phyloP scores from a whole-genome alignment of 1,140 invertebrate species.

The Anoplophora glabripennis region DNA sequence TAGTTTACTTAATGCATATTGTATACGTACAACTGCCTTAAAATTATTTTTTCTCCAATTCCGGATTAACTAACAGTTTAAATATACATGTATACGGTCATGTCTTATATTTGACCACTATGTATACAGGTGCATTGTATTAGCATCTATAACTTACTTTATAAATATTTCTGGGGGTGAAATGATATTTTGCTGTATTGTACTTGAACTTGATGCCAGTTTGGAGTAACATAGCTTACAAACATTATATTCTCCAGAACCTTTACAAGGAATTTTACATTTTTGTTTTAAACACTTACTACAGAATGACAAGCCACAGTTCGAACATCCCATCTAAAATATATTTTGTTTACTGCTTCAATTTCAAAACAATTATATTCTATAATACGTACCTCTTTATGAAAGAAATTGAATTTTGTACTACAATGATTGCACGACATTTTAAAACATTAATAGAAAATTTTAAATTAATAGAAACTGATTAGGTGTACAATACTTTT shows the following conservation, averaged over 20 bases:
- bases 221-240: conserved; percentile 47
- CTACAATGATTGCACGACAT: conserved; percentile 55
- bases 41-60: too few relatives aligned
- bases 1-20: too few relatives aligned
- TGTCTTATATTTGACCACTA: too few relatives aligned
- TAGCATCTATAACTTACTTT: conserved; percentile 44
- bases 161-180: conserved; percentile 53
- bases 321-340: conserved; percentile 58
- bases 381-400: conserved; percentile 50
- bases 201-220: conserved; percentile 25
- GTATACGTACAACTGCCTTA: too few relatives aligned
- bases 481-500: too few relatives aligned
- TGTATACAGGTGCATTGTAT: background rate
- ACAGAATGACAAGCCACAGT: conserved; percentile 63
- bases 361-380: conserved; percentile 3
- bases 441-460: background rate
- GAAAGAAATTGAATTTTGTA: conserved; percentile 53
- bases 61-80: too few relatives aligned
- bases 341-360: conserved; percentile 4
- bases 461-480: too few relatives aligned
- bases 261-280: conserved; percentile 44
- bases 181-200: conserved; percentile 30
- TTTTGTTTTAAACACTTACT: conserved; percentile 58
- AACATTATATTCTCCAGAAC: conserved; percentile 50
- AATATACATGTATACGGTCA: too few relatives aligned